Percentiles rank a stretch among this genome's conserved stretches.
phyloP scores from a whole-genome alignment of 2,888 invertebrate genomes.

The Mimachlamys varia region DNA sequence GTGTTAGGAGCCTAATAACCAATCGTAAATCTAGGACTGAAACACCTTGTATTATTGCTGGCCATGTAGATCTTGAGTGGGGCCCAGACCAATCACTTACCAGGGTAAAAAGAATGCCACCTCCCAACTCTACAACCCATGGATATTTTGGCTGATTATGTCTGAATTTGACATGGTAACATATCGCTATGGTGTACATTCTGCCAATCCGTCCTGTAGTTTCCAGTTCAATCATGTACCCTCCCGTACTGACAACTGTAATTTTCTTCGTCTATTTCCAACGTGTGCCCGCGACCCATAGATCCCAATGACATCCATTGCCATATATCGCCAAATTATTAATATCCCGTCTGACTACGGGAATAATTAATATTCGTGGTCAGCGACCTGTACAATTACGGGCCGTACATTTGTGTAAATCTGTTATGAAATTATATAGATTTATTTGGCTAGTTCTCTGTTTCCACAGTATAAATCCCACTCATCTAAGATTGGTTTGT shows the following conservation, averaged over 20 bases:
- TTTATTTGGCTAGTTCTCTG: not conserved
- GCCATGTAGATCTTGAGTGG: not conserved
- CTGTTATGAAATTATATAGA: slow-evolving; percentile 17
- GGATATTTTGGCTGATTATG: slow-evolving; percentile 9
- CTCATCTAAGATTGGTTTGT: not conserved
- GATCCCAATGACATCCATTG: not conserved
- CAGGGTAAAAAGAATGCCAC: not conserved
- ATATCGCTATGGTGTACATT: not conserved
- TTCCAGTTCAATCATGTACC: not conserved
- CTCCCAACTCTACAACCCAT: not conserved
- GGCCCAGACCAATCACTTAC: slow-evolving; percentile 14
- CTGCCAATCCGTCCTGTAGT: not conserved
- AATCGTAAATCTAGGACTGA: not conserved
- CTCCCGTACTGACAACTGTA: not conserved
- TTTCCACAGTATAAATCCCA: not conserved
- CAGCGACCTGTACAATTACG: not conserved
- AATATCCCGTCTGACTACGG: slow-evolving; percentile 11
- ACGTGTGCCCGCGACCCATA: not conserved
- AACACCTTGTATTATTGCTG: not conserved
- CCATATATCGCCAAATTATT: slow-evolving; percentile 31
- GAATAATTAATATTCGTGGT: slow-evolving; percentile 1
- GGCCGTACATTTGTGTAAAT: not conserved
- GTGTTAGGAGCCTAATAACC: not conserved
- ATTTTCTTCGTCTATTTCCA: not conserved
- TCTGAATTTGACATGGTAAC: slow-evolving; percentile 1